phyloP scores from a whole-genome alignment of 2,113 vertebrate genomes.

The Butorides virescens region DNA sequence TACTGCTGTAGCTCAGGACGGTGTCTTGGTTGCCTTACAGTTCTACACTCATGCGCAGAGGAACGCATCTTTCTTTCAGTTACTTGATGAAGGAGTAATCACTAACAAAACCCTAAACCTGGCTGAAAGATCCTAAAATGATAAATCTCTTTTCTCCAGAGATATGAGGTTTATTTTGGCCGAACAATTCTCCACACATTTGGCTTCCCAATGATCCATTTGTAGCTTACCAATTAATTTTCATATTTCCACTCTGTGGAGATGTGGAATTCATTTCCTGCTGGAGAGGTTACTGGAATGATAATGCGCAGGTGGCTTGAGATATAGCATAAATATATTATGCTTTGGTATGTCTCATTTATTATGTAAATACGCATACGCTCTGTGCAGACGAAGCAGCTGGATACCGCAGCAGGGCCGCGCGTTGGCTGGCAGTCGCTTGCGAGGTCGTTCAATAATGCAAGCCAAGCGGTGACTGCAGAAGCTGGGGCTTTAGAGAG shows the following conservation, averaged over 20 bases:
- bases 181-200: neutral
- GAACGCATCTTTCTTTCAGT: neutral
- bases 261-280: slow-evolving; percentile 58
- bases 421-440: neutral
- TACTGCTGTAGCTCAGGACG: neutral
- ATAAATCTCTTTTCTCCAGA: neutral
- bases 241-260: slow-evolving; percentile 5
- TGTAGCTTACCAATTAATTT: slow-evolving; percentile 54
- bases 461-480: neutral
- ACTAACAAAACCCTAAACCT: neutral
- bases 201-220: slow-evolving; percentile 29
- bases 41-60: neutral
- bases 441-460: slow-evolving; percentile 16
- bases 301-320: slow-evolving; percentile 55
- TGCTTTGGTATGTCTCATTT: slow-evolving; percentile 56
- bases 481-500: neutral
- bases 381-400: neutral
- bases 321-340: slow-evolving; percentile 64
- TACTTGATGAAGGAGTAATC: neutral
- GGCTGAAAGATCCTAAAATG: neutral
- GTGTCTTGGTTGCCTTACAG: neutral
- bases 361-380: slow-evolving; percentile 43
- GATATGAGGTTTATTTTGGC: neutral
- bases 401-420: neutral
- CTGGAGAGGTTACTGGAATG: slow-evolving; percentile 44